These are phyloP conservation scores for Schizopygopsis pylzovi DNA, from an alignment of 2,797 vertebrate genomes.

Conservation along the genomic window DNA sequence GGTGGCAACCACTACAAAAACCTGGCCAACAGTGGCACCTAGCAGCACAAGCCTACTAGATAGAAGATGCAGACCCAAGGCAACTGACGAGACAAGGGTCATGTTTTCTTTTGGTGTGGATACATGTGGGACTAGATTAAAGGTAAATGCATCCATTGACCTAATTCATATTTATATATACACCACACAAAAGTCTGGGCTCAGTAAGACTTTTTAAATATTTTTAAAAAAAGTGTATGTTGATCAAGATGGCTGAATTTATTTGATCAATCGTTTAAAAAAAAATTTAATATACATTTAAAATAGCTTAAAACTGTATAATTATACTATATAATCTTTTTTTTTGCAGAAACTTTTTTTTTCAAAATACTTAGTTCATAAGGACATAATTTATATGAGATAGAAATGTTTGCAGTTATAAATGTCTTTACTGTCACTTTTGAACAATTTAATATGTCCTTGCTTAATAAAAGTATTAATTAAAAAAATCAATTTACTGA, in stretches of 20 bases:
- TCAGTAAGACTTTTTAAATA: background rate
- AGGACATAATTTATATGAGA: background rate
- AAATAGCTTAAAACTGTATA: no score
- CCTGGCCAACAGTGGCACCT: conserved; percentile 73
- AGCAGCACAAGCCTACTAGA: conserved; percentile 77
- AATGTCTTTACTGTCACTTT: background rate
- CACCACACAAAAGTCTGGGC: background rate
- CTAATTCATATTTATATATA: background rate
- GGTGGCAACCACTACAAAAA: conserved; percentile 69
- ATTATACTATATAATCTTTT: no score
- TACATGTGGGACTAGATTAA: conserved; percentile 77
- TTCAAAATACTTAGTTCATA: background rate
- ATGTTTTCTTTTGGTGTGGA: conserved; percentile 78
- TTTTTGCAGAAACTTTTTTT: background rate
- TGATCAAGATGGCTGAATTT: background rate
- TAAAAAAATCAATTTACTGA: background rate
- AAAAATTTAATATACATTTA: no score
- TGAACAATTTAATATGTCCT: background rate
- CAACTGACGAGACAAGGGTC: conserved; percentile 65
- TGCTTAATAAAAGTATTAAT: background rate
- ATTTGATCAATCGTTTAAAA: background rate
- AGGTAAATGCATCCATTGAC: conserved; percentile 55
- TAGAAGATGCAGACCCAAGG: conserved; percentile 71
- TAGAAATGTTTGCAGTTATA: background rate
- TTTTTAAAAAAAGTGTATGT: background rate